A percentile compares a stretch with the other conserved stretches of the same genome.
phyloP scores from a whole-genome alignment of 2,113 vertebrate genomes.

The Pantherophis guttatus region DNA sequence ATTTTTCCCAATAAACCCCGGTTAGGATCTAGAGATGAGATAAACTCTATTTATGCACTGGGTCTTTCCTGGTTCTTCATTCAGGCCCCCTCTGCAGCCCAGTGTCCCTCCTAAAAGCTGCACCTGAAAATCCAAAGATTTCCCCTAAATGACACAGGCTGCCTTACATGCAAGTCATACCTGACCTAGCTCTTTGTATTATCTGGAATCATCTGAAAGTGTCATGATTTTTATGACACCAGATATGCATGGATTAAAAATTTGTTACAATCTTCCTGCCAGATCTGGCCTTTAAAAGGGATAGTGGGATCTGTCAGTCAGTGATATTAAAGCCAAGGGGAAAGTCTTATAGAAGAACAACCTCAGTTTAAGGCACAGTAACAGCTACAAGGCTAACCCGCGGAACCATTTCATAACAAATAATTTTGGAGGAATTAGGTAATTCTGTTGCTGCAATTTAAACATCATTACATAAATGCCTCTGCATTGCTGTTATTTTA shows the following conservation, averaged over 20 bases:
- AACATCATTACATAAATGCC: neutral
- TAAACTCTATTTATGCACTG: neutral
- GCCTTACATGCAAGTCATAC: neutral
- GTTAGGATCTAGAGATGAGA: neutral
- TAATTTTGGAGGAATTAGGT: neutral
- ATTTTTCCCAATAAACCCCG: neutral
- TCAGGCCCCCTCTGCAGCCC: neutral
- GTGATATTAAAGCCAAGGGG: neutral
- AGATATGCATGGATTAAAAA: constrained; percentile 18
- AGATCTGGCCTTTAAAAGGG: neutral
- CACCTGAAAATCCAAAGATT: neutral
- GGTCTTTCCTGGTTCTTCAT: neutral
- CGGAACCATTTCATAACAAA: neutral
- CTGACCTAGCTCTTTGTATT: neutral
- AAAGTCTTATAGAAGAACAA: neutral
- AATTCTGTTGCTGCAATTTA: neutral
- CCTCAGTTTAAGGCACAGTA: neutral
- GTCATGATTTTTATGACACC: neutral
- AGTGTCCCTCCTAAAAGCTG: neutral
- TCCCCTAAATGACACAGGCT: neutral
- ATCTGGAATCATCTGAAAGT: neutral
- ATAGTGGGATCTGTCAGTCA: neutral
- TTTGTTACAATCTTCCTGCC: constrained; percentile 31
- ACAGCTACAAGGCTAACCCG: neutral
- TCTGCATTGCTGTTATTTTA: neutral